Base-by-base conservation (phyloP, 2,113 vertebrate species). In the Pluvialis apricaria region DNA sequence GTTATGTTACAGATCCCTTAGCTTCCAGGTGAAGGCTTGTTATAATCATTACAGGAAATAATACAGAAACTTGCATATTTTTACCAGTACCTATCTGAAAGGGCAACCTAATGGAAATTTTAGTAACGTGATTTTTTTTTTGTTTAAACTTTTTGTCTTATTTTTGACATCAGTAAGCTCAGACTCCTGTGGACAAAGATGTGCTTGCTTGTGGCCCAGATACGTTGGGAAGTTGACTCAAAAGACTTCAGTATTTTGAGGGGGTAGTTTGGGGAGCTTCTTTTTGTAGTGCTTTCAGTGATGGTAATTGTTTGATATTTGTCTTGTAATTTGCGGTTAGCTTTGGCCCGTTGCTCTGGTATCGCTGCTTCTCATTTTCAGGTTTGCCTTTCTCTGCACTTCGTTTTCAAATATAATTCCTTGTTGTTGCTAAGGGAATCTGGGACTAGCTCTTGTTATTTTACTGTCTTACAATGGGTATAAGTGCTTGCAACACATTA, bases 181-280 rank as follows among this genome's bases (percentile, higher is more conserved):
- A 55, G 18, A 45, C 5, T 85, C 11, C 14, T 81, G 7, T n/a
- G 65, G n/a, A 20, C 28, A 55, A 81, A 45, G 28, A 26, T 58
- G n/a, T 62, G 8, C 26, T 82, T 29, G 5, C 14, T 45, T 80
- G 14, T 24, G 15, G 5, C 10, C 29, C 5, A 4, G 15, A 2
- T 47, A 15, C 58, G 12, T 24, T 91, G 32, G 64, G 13, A 38
- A 85, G 47, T 19, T 83, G 36, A 61, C 19, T 77, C 32, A 47
- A 64, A 57, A 79, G 31, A 51, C 4, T 68, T 91, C 11, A 7
- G 4, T 77, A 60, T 68, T 71, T 51, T 24, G 18, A 2, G 8
- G 1, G 5, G 1, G 3, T n/a, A 34, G 20, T 72, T 51, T 8
- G 42, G 11, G 20, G 3, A 4, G 2, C 22, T 85, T 64, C 5